Conservation (phyloP, 2,888 invertebrate genomes). For the Ypsolopha sequella region DNA sequence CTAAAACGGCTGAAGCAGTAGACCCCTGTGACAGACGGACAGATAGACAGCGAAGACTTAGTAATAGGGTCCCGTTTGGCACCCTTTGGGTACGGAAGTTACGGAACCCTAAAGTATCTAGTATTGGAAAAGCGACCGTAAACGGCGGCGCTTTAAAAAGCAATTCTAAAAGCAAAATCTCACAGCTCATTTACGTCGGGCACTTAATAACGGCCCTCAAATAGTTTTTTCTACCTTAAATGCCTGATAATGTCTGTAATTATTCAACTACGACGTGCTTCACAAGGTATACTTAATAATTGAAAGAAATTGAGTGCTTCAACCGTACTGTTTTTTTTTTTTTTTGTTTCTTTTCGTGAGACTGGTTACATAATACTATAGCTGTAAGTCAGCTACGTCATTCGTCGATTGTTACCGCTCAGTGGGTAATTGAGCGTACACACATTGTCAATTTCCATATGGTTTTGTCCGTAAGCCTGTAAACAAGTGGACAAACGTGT, state of each 20-base stretch:
- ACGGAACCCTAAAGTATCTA: no score
- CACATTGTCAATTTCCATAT: conserved; percentile 7
- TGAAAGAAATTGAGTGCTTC: conserved; percentile 6
- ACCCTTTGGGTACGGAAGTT: no score
- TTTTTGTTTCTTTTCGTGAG: background rate
- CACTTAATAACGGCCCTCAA: background rate
- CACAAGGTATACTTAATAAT: conserved; percentile 6
- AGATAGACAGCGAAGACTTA: no score
- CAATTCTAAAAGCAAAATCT: background rate
- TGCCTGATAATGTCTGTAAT: background rate
- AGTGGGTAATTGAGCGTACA: conserved; percentile 31
- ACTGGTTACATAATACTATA: conserved; percentile 5
- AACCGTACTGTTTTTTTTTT: conserved; percentile 1
- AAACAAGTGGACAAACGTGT: background rate
- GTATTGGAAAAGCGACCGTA: background rate
- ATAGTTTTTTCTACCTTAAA: background rate
- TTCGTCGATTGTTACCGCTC: conserved; percentile 18
- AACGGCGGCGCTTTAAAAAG: no score
- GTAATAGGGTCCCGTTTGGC: no score
- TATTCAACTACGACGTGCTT: background rate
- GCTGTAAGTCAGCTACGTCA: conserved; percentile 9
- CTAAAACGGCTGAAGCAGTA: no score
- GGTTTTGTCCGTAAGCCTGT: background rate
- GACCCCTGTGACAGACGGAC: no score
- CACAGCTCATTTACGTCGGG: background rate